Evolutionary conservation across 2,888 invertebrate species (phyloP).

Genomic region (Scrobipalpa costella): DNA sequence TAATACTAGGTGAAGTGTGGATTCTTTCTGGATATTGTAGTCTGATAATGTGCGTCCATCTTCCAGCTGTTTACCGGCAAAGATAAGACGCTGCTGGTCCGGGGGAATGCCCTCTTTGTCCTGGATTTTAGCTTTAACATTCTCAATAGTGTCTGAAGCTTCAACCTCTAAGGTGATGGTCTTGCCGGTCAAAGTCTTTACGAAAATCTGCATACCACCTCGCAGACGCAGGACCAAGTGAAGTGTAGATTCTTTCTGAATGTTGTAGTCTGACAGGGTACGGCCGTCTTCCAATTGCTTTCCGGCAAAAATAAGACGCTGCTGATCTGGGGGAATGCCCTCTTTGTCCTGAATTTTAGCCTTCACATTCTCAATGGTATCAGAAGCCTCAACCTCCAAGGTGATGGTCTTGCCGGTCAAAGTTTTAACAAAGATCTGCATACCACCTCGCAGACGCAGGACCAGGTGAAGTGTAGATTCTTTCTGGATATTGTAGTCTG

Average conservation of each 20-base stretch:
- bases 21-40: conserved; percentile 44
- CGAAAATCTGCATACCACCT: no score
- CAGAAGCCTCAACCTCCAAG: conserved; percentile 48
- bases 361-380: conserved; percentile 53
- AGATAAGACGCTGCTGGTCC: conserved; percentile 42
- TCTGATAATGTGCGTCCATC: no score
- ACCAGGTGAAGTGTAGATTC: conserved; percentile 46
- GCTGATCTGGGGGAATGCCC: conserved; percentile 46
- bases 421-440: conserved; percentile 51
- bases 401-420: conserved; percentile 51
- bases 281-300: no score
- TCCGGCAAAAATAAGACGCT: conserved; percentile 43
- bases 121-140: no score
- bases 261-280: conserved; percentile 48
- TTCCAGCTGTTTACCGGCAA: no score
- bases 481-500: conserved; percentile 48
- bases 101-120: conserved; percentile 44
- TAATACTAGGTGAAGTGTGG: conserved; percentile 39
- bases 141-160: conserved; percentile 42
- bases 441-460: conserved; percentile 46
- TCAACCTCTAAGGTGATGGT: conserved; percentile 43
- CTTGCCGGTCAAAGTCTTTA: conserved; percentile 43
- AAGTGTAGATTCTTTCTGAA: no score
- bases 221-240: no score
- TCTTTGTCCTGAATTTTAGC: no score